These are phyloP conservation scores for Eubasilissa regina DNA, from an alignment of 1,140 invertebrate genomes.

Conservation along the genomic window DNA sequence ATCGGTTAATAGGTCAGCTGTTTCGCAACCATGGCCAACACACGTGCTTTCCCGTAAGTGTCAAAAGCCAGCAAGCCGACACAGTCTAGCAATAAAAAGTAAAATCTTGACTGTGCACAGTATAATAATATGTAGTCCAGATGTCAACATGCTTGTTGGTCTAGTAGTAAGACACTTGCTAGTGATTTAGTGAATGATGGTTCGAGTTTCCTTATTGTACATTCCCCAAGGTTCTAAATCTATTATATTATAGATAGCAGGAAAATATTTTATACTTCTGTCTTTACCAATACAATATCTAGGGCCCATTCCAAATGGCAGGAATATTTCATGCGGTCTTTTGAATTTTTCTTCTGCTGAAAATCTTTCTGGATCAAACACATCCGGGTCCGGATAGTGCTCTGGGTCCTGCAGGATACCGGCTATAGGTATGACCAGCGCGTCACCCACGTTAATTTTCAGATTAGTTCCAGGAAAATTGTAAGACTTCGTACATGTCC, in stretches of 20 bases:
- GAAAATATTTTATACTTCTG: too few relatives aligned
- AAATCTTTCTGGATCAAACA: conserved; percentile 77
- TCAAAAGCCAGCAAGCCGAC: too few relatives aligned
- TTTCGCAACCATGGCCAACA: too few relatives aligned
- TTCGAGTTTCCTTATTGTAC: not conserved
- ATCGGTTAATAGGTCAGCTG: too few relatives aligned
- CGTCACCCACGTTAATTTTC: conserved; percentile 66
- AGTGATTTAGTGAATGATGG: too few relatives aligned
- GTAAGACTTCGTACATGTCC: conserved; percentile 71
- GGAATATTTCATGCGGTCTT: conserved; percentile 73
- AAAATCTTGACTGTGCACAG: too few relatives aligned
- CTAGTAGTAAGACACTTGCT: too few relatives aligned
- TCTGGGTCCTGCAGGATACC: conserved; percentile 75
- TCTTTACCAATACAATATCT: conserved; percentile 81
- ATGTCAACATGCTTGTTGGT: not conserved
- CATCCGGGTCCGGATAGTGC: conserved; percentile 73
- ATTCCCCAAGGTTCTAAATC: not conserved
- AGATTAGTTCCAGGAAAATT: conserved; percentile 69
- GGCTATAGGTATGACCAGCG: conserved; percentile 69
- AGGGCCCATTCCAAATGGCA: conserved; percentile 82
- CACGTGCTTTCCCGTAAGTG: too few relatives aligned
- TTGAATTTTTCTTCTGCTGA: conserved; percentile 67
- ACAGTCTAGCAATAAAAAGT: too few relatives aligned
- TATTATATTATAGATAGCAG: conserved; percentile 47
- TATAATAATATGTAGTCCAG: not conserved